Base-by-base conservation (phyloP, 2,113 vertebrate species). In the Pavo muticus region DNA sequence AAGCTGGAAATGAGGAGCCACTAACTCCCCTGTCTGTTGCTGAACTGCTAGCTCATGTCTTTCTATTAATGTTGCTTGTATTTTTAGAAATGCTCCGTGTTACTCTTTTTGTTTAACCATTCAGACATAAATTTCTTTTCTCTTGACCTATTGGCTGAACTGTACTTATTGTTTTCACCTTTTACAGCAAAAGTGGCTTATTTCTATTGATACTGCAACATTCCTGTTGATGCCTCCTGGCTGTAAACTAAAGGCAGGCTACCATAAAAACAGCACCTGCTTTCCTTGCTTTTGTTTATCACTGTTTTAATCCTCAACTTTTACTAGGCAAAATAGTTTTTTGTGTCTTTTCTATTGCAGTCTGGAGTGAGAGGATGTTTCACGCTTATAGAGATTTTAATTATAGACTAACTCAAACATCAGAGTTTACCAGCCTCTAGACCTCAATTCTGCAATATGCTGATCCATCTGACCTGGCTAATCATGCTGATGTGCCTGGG, bases 41-140 rank as follows among this genome's bases (percentile, higher is more conserved):
- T 85, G 71, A 88, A 94, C 72, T 87, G 81, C 85, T 83, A 64
- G 35, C 82, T 97, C 87, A 83, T 73, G 56, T 44, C 56, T 85
- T 93, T 85, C 87, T 94, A 63, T 94, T 88, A 87, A 56, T 1
- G 1, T 83, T 1, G 0, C 44, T 19, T 63, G 37, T 92, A 94
- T 94, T 92, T 97, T 94, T 94, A 95, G 90, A 93, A 87, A 56
- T 20, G 37, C 7, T 59, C 13, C 10, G 3, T 74, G 45, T 60
- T 87, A 85, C 60, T 88, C 45, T 83, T 94, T 79, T 87, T 30
- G 70, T 45, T 88, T 73, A 64, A 6, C 10, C 10, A 27, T 70
- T 89, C 64, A 83, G 76, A 89, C 14, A 8, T 21, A 54, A 54
- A 63, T 42, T 89, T 85, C 24, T 59, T 89, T 90, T 91, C 32